These are phyloP conservation scores for Drosophila trapezifrons DNA, from an alignment of 1,140 invertebrate species.

Conservation along the genomic window DNA sequence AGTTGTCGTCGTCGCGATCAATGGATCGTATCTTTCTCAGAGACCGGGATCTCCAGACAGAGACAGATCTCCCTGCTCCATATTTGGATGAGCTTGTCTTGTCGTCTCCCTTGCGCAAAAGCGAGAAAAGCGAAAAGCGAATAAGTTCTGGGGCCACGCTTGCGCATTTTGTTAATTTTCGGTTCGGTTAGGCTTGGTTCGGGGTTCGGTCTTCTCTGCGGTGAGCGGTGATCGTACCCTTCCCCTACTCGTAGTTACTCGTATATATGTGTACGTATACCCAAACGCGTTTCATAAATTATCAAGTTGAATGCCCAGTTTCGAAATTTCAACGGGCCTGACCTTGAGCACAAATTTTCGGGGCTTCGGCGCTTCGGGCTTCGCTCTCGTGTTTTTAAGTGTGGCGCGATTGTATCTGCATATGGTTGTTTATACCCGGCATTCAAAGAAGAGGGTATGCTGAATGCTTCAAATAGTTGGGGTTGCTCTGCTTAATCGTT, in stretches of 20 bases:
- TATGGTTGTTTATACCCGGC: conserved; percentile 15
- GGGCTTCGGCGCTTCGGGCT: conserved; percentile 47
- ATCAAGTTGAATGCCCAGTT: conserved; percentile 83
- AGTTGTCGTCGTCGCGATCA: conserved; percentile 23
- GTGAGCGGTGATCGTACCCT: conserved; percentile 42
- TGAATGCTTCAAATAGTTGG: not conserved
- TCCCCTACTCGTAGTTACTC: conserved; percentile 56
- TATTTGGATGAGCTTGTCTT: conserved; percentile 21
- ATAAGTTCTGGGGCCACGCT: conserved; percentile 46
- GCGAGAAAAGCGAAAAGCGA: not conserved
- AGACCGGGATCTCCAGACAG: conserved; percentile 4
- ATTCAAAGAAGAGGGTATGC: conserved; percentile 12
- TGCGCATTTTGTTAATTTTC: conserved; percentile 37
- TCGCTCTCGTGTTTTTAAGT: conserved; percentile 33
- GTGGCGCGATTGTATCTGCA: conserved; percentile 33
- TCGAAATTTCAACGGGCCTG: conserved; percentile 67
- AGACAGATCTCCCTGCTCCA: conserved; percentile 36
- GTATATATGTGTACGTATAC: conserved; percentile 6
- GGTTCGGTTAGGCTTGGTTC: conserved; percentile 1
- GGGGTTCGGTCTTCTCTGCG: conserved; percentile 10
- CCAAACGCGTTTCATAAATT: conserved; percentile 82
- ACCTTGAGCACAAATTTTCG: conserved; percentile 79
- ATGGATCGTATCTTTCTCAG: conserved; percentile 30
- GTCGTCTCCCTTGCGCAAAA: conserved; percentile 2
- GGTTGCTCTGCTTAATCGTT: not conserved